Conservation (phyloP, 2,888 invertebrate species). For the Cordylochernes scorpioides region DNA sequence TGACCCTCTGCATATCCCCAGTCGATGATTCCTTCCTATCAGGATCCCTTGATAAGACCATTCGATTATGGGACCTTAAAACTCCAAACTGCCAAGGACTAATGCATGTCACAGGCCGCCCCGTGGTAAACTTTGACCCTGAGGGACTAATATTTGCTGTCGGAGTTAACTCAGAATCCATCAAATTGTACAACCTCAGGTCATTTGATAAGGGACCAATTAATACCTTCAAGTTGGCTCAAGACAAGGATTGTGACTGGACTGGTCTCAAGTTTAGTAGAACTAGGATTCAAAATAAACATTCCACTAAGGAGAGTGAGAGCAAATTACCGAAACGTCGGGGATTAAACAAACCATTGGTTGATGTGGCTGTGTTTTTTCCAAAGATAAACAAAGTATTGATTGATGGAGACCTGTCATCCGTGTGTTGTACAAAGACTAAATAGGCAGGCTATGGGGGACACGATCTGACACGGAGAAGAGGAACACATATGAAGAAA, state of each 20-base stretch:
- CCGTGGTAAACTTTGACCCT: conserved; percentile 96
- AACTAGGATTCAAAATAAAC: too few relatives aligned
- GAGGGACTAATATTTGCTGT: conserved; percentile 50
- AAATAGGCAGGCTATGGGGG: too few relatives aligned
- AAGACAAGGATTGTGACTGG: conserved; percentile 94
- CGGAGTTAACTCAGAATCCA: conserved; percentile 85
- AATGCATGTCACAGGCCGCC: conserved; percentile 80
- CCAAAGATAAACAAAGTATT: too few relatives aligned
- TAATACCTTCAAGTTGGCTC: conserved; percentile 77
- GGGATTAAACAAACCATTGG: too few relatives aligned
- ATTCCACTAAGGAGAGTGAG: too few relatives aligned
- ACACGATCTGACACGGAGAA: too few relatives aligned
- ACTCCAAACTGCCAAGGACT: conserved; percentile 93
- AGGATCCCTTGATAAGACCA: conserved; percentile 76
- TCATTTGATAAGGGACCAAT: conserved; percentile 92
- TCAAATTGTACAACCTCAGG: conserved; percentile 84
- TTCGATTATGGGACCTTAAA: conserved; percentile 85
- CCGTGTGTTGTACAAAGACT: too few relatives aligned
- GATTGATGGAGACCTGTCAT: too few relatives aligned
- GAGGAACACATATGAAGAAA: too few relatives aligned
- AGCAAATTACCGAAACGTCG: too few relatives aligned
- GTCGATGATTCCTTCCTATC: conserved; percentile 97
- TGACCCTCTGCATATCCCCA: conserved; percentile 83
- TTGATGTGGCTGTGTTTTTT: too few relatives aligned
- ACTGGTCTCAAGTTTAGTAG: conserved; percentile 87